Evolutionary conservation across 1,140 invertebrate genomes (phyloP), one percentile per base, ranked within the genome.

Genomic region (Doryteuthis pealeii): DNA sequence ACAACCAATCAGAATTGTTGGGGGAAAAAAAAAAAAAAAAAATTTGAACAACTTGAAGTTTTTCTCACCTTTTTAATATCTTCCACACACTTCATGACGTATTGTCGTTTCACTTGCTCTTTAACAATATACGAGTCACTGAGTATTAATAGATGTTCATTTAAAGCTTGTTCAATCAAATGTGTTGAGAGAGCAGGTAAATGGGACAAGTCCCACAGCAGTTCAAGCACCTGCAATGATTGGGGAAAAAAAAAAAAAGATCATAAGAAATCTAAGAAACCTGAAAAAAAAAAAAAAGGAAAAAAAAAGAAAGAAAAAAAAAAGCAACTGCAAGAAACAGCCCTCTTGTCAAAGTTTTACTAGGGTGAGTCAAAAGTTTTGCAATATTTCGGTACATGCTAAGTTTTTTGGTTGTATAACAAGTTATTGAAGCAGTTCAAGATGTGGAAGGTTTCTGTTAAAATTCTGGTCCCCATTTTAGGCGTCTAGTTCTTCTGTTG

Each of bases 201-300:
- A 76, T 90, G 88, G 33, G 89, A 87, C 62, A 91, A 78, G 65
- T 89, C 88, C 90, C 90, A 91, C 18, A 91, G 77, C 30, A 90
- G 76, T 76, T 90, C 89, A 58, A 90, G 75, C 75, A 90, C 89
- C 85, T 89, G 69, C 18, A 79, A 62, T 5, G 72, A 35, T n/a
- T n/a, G n/a, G n/a, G n/a, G 6, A 71, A 71, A 43, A 49, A 31
- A 10, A 54, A 30, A 40, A 40, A 10, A 40, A 40, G 10, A 40
- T 3, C 10, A 10, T 5, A 40, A 40, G 10, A 40, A 40, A 40
- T 5, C 10, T 40, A 10, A 40, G 10, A 40, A 40, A 40, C 4
- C 3, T 3, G 10, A 40, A 40, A 40, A 40, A 40, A 40, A 3
- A 3, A 5, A 10, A 40, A 8, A 72, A 22, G 5, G 28, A 30